Evolutionary conservation across 2,888 invertebrate genomes (phyloP).

Genomic region (Cerceris ruficornis): DNA sequence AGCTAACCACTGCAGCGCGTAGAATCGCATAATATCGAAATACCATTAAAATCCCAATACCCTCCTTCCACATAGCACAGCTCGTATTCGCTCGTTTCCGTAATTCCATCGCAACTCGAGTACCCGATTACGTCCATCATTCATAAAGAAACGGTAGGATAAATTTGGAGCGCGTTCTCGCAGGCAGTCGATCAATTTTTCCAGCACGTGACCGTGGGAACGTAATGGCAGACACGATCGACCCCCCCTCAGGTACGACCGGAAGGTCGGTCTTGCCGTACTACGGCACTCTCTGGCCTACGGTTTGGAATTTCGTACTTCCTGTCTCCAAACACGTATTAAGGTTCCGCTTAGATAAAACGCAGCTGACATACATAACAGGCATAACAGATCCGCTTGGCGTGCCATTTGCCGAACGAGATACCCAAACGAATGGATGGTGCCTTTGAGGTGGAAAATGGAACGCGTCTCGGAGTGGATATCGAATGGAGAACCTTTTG

Average conservation of each 20-base stretch:
- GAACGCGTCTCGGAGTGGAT: too few species aligned
- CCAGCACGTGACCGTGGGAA: conserved; percentile 64
- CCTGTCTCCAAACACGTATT: conserved; percentile 63
- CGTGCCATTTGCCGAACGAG: too few species aligned
- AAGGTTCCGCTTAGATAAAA: conserved; percentile 56
- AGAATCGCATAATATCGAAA: too few species aligned
- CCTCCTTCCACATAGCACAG: too few species aligned
- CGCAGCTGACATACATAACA: conserved; percentile 4
- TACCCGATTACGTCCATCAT: not conserved
- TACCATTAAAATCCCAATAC: too few species aligned
- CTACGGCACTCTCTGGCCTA: conserved; percentile 54
- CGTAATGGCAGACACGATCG: conserved; percentile 40
- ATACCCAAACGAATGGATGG: too few species aligned
- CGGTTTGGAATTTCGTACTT: conserved; percentile 77
- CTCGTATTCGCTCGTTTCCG: not conserved
- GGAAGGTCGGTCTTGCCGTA: conserved; percentile 64
- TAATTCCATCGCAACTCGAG: not conserved
- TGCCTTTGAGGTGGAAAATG: too few species aligned
- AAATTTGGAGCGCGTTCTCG: conserved; percentile 14
- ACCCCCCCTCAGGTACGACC: conserved; percentile 58
- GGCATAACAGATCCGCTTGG: not conserved
- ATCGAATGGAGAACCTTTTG: too few species aligned
- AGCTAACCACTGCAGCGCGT: too few species aligned
- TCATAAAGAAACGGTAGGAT: not conserved
- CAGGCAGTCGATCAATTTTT: conserved; percentile 56